Conservation (phyloP, 2,113 vertebrate species). For the Istiophorus platypterus region DNA sequence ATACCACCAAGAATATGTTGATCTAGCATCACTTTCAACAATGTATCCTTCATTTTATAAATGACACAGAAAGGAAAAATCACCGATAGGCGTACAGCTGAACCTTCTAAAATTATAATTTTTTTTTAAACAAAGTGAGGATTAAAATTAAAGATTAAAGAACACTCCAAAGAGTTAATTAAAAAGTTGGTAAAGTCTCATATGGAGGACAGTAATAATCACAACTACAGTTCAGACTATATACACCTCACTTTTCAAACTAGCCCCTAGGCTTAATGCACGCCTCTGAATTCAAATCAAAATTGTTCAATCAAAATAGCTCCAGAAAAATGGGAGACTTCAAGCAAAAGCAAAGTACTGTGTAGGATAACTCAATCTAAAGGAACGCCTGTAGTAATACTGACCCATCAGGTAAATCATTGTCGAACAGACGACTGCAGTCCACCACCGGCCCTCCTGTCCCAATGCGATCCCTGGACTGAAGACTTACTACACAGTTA, state of each 20-base stretch:
- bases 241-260: no score
- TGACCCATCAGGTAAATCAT: conserved; percentile 96
- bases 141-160: not conserved
- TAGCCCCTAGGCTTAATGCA: no score
- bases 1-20: not conserved
- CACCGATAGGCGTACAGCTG: not conserved
- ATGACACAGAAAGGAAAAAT: not conserved
- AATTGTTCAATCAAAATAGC: not conserved
- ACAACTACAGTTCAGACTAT: no score
- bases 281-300: no score
- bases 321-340: not conserved
- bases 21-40: not conserved
- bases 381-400: conserved; percentile 60
- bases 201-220: not conserved
- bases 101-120: not conserved
- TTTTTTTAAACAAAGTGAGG: not conserved
- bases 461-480: conserved; percentile 96
- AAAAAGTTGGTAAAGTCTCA: no score
- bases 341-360: not conserved
- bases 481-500: conserved; percentile 90
- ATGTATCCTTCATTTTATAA: not conserved
- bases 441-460: conserved; percentile 95
- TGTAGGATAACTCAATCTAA: not conserved
- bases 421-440: conserved; percentile 96
- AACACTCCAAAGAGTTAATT: not conserved